Evolutionary conservation across 2,797 vertebrate genomes (phyloP).

Genomic region (Syndactyla subalaris): DNA sequence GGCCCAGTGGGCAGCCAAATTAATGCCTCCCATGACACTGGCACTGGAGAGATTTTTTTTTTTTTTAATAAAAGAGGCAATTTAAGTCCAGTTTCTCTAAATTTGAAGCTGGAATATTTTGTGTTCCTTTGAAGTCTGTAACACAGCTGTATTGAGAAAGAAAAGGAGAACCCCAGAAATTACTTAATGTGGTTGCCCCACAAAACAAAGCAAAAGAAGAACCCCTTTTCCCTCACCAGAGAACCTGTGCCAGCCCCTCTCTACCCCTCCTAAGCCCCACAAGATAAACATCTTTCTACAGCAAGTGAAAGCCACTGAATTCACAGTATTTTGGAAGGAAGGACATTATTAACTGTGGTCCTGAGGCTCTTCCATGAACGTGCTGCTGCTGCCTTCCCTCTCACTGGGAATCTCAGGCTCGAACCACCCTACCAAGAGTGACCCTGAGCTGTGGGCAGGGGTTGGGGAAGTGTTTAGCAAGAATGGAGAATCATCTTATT

Average conservation of each 20-base stretch:
- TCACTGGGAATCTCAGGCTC: background rate
- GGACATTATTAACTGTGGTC: no score
- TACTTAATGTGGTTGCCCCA: background rate
- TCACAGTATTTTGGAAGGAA: background rate
- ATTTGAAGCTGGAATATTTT: background rate
- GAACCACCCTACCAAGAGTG: rapidly evolving
- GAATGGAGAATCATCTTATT: background rate
- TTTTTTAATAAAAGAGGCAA: background rate
- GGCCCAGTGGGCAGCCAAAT: background rate
- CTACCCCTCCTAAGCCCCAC: background rate
- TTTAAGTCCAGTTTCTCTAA: background rate
- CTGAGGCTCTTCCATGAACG: background rate
- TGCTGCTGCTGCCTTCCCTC: background rate
- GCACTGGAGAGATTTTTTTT: no score
- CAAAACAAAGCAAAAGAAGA: background rate
- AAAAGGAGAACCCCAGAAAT: background rate
- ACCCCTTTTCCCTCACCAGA: background rate
- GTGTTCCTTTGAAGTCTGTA: background rate
- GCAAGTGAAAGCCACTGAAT: background rate
- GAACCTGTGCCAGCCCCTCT: background rate
- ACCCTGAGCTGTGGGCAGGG: rapidly evolving
- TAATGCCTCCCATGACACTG: background rate
- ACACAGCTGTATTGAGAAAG: background rate
- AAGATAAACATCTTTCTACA: background rate
- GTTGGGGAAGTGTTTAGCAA: background rate